Percentiles rank a stretch among this genome's conserved stretches.
phyloP scores from a whole-genome alignment of 2,888 invertebrate species.

The Pardosa pseudoannulata region DNA sequence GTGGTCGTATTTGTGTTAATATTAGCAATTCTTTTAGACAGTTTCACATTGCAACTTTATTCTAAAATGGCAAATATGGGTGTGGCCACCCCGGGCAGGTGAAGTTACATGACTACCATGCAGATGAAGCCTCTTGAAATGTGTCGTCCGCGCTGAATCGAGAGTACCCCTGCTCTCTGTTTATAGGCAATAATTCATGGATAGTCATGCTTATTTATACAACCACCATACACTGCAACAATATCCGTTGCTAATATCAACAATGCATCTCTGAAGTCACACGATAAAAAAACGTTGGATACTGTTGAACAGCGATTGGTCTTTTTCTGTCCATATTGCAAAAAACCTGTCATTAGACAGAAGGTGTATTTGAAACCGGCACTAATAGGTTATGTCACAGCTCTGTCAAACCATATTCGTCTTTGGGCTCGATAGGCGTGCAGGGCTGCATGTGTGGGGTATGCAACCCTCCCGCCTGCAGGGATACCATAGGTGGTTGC shows the following conservation, averaged over 20 bases:
- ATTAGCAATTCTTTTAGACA: too few relatives aligned
- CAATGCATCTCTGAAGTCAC: background rate
- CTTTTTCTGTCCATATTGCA: conserved; percentile 55
- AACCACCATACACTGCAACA: background rate
- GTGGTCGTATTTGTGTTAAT: too few relatives aligned
- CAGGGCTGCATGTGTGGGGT: conserved; percentile 35
- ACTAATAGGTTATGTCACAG: conserved; percentile 48
- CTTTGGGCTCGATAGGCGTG: conserved; percentile 65
- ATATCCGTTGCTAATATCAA: background rate
- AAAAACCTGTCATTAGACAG: conserved; percentile 27
- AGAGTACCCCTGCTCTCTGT: too few relatives aligned
- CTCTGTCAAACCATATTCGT: conserved; percentile 69
- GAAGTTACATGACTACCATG: too few relatives aligned
- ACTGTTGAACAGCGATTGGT: background rate
- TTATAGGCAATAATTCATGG: background rate
- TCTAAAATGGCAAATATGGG: too few relatives aligned
- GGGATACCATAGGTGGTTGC: conserved; percentile 37
- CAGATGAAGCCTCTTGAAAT: too few relatives aligned
- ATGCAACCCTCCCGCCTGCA: conserved; percentile 37
- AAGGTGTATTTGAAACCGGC: conserved; percentile 29
- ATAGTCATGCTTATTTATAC: background rate
- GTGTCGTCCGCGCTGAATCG: too few relatives aligned
- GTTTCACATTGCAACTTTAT: too few relatives aligned
- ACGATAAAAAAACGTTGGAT: background rate
- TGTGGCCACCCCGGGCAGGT: too few relatives aligned